These are phyloP conservation scores for Antidorcas marsupialis DNA, from an alignment of 2,113 vertebrate species.

Conservation along the genomic window DNA sequence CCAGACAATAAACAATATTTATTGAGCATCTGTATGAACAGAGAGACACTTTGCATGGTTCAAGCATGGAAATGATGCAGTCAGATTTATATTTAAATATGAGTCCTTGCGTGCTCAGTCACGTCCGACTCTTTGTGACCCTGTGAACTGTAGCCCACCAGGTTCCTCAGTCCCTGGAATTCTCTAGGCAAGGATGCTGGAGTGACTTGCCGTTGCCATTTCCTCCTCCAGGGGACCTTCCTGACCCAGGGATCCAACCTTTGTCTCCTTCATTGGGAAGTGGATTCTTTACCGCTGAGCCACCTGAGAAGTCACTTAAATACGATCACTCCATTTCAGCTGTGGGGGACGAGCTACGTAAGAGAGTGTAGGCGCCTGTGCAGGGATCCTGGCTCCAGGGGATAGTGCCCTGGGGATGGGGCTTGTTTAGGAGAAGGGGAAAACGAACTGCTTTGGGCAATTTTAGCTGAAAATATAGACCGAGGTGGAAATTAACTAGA, in stretches of 20 bases:
- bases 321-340: background rate
- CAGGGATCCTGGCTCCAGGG: too few species aligned
- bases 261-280: background rate
- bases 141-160: too few species aligned
- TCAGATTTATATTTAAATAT: background rate
- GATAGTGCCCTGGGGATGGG: background rate
- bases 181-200: too few species aligned
- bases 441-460: background rate
- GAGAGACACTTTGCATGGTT: background rate
- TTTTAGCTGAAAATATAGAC: background rate
- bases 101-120: too few species aligned
- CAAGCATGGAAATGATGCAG: fast-evolving
- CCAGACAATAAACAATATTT: background rate
- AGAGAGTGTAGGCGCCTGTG: fast-evolving
- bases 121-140: too few species aligned
- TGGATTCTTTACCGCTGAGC: background rate
- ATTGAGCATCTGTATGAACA: background rate
- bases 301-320: background rate
- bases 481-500: background rate
- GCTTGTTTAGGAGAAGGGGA: background rate
- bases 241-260: background rate
- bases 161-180: too few species aligned
- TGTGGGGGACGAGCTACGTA: fast-evolving
- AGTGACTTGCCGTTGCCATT: too few species aligned
- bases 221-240: background rate